Evolutionary conservation across 2,797 vertebrate genomes (phyloP).

Genomic region (Epinephelus coioides): DNA sequence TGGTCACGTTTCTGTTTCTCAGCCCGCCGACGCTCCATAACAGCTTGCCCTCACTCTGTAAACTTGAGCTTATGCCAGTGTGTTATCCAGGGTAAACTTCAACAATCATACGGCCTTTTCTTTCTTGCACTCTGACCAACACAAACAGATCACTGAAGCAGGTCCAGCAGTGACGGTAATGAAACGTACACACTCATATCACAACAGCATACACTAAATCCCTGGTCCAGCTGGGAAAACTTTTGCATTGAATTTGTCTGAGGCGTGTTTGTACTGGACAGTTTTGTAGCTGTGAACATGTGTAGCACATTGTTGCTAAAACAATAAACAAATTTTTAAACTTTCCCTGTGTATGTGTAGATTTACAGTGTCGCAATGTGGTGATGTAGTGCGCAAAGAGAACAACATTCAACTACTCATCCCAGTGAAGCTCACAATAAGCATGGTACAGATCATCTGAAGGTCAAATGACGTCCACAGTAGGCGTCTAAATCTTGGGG

Average conservation of each 20-base stretch:
- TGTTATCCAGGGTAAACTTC: constrained; percentile 22
- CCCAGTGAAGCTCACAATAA: not conserved
- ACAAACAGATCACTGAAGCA: constrained; percentile 12
- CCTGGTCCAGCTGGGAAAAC: constrained; percentile 15
- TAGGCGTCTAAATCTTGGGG: not conserved
- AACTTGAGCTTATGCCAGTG: not conserved
- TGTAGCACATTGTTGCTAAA: constrained; percentile 57
- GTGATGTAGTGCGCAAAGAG: not conserved
- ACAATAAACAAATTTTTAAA: constrained; percentile 66
- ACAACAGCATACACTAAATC: not conserved
- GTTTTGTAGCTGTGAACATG: constrained; percentile 64
- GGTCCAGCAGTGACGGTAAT: not conserved
- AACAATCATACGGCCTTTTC: constrained; percentile 1
- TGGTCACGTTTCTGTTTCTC: constrained; percentile 22
- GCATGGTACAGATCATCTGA: not conserved
- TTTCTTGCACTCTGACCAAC: constrained; percentile 34
- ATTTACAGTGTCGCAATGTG: not conserved
- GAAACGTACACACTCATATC: not conserved
- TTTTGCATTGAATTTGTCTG: constrained; percentile 43
- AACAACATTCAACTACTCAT: not conserved
- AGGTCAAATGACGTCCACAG: not conserved
- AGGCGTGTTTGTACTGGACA: constrained; percentile 56
- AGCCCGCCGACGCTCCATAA: not conserved
- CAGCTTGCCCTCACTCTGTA: not conserved
- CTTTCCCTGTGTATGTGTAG: constrained; percentile 8